phyloP scores from a whole-genome alignment of 1,140 invertebrate genomes.

The Rhagoletis zephyria region DNA sequence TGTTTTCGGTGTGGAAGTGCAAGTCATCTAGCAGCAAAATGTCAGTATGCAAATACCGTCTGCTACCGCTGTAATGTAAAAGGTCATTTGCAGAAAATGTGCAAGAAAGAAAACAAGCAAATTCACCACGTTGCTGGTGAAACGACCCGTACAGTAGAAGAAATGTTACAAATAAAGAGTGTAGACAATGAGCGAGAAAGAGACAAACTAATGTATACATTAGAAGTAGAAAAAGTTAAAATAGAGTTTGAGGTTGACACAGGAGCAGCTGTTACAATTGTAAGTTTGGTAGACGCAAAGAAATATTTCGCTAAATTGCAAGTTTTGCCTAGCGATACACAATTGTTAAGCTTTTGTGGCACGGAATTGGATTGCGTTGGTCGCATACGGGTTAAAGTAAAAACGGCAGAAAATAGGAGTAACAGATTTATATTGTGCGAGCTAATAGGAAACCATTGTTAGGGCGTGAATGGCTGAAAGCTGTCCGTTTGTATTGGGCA shows the following conservation, averaged over 20 bases:
- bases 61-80: slow-evolving; percentile 43
- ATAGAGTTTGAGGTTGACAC: slow-evolving; percentile 34
- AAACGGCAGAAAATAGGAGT: background rate
- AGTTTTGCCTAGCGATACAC: background rate
- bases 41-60: slow-evolving; percentile 33
- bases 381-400: slow-evolving; percentile 39
- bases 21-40: slow-evolving; percentile 5
- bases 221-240: slow-evolving; percentile 27
- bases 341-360: slow-evolving; percentile 40
- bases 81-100: slow-evolving; percentile 54
- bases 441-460: slow-evolving; percentile 30
- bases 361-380: slow-evolving; percentile 37
- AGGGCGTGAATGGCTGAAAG: slow-evolving; percentile 37
- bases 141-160: slow-evolving; percentile 14
- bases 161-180: slow-evolving; percentile 48
- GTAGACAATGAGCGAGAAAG: background rate
- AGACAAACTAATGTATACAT: slow-evolving; percentile 19
- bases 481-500: background rate
- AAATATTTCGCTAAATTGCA: slow-evolving; percentile 29
- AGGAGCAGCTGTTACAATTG: slow-evolving; percentile 51
- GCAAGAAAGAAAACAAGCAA: slow-evolving; percentile 34
- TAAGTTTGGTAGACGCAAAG: background rate
- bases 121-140: background rate
- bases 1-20: slow-evolving; percentile 48
- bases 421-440: slow-evolving; percentile 45